These are phyloP conservation scores for Machimus atricapillus DNA, from an alignment of 2,888 invertebrate species.

Conservation along the genomic window DNA sequence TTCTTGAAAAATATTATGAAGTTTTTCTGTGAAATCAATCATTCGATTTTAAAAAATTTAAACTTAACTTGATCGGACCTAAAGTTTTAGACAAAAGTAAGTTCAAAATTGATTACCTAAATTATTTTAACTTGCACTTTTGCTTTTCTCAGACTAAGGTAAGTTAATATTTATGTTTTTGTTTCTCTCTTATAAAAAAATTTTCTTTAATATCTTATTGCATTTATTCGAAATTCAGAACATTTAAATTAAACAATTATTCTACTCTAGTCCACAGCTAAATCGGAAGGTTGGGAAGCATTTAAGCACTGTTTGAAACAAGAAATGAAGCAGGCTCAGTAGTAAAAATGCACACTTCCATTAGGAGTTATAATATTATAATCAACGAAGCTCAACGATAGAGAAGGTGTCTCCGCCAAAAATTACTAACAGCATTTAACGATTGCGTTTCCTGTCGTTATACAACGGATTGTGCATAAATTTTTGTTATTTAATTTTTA, in stretches of 20 bases:
- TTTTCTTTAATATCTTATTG: background rate
- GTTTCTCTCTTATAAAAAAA: too few species aligned
- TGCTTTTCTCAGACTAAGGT: too few species aligned
- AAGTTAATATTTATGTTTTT: too few species aligned
- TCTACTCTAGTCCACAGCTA: slow-evolving; percentile 79
- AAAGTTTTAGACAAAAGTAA: too few species aligned
- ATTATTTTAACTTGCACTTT: too few species aligned
- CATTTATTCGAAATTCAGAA: background rate
- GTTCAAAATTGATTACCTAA: too few species aligned
- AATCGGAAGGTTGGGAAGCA: slow-evolving; percentile 91
- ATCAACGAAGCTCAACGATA: background rate
- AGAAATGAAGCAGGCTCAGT: slow-evolving; percentile 70
- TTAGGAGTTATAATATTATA: background rate
- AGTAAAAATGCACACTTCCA: background rate
- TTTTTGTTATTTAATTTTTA: background rate
- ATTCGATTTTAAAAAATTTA: too few species aligned
- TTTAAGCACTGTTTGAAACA: slow-evolving; percentile 90
- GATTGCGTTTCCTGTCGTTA: background rate
- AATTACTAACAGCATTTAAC: background rate
- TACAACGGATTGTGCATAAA: background rate
- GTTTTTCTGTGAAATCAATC: too few species aligned
- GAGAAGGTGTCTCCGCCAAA: background rate
- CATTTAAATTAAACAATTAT: background rate
- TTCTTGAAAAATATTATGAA: too few species aligned
- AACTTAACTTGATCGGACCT: too few species aligned